Base-by-base conservation (phyloP, 2,888 invertebrate genomes). In the Tipula vernalis region DNA sequence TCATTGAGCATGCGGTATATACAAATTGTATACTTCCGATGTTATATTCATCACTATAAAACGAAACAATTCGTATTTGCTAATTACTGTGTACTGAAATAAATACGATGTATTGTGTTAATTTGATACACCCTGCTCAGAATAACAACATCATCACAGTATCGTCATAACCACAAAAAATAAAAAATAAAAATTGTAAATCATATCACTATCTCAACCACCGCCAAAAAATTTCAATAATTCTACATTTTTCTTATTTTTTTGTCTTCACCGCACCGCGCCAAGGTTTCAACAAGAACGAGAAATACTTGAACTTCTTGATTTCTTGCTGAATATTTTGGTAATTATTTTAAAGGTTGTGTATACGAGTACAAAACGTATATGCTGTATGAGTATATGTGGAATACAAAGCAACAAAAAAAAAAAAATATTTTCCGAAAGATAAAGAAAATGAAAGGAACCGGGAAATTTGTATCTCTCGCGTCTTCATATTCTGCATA, bases 231-330 rank as follows among this genome's bases (percentile, higher is more conserved):
- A 51, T 6, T 51, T 51, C 51, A 51, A 51, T 51, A 51, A 51
- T 51, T 51, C 15, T 51, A 15, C 39, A 6, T 39, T 51, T 51
- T 51, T 15, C 1, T 47, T 47, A 5, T 47, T 47, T 47, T n/a
- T 5, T 51, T 51, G 51, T 51, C 51, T n/a, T 51, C 51, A 51
- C 6, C 15, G 51, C 15, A 5, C 15, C 10, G 28, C 28, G 71
- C 5, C 6, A 3, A 6, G 39, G 28, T 71, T 71, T 0, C 6
- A 39, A 39, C 2, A 71, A 28, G 71, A 28, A 71, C 71, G 71
- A 71, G 71, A 71, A 71, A 71, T 71, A 71, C 71, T 71, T 71
- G 71, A 71, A 71, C 71, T 71, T 71, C 71, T 71, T 71, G 71
- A 71, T 71, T 71, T 51, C 51, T 15, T n/a, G 15, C 44, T 15